Percentiles rank a stretch among this genome's conserved stretches.
phyloP scores from a whole-genome alignment of 2,797 vertebrate genomes.

The Dromococcyx pavoninus region DNA sequence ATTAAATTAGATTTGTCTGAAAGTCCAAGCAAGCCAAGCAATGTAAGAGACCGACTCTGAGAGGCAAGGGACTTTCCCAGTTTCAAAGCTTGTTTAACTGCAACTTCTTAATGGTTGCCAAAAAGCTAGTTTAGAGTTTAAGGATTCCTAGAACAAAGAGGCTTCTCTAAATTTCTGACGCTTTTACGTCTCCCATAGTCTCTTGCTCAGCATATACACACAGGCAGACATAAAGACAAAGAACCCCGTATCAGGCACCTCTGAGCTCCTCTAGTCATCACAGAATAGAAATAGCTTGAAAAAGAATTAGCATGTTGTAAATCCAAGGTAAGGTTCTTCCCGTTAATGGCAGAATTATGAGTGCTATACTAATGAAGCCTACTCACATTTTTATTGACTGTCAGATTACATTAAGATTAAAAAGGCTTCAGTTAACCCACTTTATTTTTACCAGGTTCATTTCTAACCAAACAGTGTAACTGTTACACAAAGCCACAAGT shows the following conservation, averaged over 20 bases:
- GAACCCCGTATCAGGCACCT: background rate
- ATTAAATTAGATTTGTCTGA: background rate
- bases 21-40: background rate
- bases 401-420: constrained; percentile 23
- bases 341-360: constrained; percentile 38
- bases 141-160: constrained; percentile 7
- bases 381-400: constrained; percentile 14
- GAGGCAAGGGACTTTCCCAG: background rate
- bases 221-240: background rate
- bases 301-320: background rate
- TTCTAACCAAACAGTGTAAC: background rate
- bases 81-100: background rate
- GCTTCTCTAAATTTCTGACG: background rate
- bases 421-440: background rate
- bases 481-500: background rate
- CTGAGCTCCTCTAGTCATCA: background rate
- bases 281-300: background rate
- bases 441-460: background rate
- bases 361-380: background rate
- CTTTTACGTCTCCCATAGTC: constrained; percentile 10
- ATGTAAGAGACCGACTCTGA: background rate
- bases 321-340: constrained; percentile 20
- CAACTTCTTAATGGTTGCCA: background rate
- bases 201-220: constrained; percentile 9
- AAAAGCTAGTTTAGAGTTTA: constrained; percentile 5